These are phyloP conservation scores for Anticlea derivata DNA, from an alignment of 2,888 invertebrate species.

Conservation along the genomic window DNA sequence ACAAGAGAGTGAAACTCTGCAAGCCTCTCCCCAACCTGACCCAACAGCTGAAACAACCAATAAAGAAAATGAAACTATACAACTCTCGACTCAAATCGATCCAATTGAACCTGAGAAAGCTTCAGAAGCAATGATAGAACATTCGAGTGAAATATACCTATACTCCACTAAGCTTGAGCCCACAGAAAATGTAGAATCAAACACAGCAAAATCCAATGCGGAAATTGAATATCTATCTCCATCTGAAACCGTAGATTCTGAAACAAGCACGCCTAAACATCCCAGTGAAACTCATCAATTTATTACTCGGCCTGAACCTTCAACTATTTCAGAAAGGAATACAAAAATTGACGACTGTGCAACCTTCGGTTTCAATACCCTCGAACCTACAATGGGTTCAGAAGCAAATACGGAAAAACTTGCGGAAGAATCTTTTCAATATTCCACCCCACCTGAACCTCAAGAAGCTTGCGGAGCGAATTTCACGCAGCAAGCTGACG, in stretches of 20 bases:
- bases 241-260: not conserved
- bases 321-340: not conserved
- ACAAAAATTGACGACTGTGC: not conserved
- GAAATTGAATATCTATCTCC: not conserved
- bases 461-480: not conserved
- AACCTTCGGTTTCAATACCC: not conserved
- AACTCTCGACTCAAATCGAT: constrained; percentile 8
- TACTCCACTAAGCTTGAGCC: not conserved
- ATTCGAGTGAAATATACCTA: not conserved
- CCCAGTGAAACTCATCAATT: not conserved
- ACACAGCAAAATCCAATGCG: not conserved
- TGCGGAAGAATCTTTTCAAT: not conserved
- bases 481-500: not conserved
- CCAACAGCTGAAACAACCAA: not conserved
- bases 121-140: not conserved
- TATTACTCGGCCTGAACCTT: not conserved
- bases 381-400: not conserved
- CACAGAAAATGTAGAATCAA: not conserved
- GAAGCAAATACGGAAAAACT: not conserved
- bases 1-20: not conserved
- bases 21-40: not conserved
- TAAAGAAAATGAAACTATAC: constrained; percentile 5
- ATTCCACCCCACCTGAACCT: not conserved
- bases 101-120: not conserved
- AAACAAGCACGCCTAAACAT: not conserved